Evolutionary conservation across 2,888 invertebrate genomes (phyloP).

Genomic region (Phyto melanocephala): DNA sequence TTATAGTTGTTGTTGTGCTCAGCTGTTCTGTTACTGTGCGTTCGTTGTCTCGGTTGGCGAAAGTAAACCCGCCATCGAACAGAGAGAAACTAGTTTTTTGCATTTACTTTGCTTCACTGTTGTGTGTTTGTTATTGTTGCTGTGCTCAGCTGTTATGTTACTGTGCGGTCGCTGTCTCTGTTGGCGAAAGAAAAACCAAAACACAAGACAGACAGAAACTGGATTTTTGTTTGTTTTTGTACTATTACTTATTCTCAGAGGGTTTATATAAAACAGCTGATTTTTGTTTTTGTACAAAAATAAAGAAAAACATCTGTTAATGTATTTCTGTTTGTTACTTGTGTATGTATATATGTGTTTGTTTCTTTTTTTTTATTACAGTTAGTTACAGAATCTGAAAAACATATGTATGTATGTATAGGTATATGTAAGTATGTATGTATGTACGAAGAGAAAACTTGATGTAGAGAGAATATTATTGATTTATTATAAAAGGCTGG

Average conservation of each 20-base stretch:
- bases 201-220: background rate
- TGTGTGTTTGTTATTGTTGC: too few relatives aligned
- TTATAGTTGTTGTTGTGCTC: background rate
- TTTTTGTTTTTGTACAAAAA: conserved; percentile 62
- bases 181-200: conserved; percentile 1
- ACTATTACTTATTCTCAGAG: conserved; percentile 4
- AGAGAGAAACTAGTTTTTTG: too few relatives aligned
- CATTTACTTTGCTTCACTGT: too few relatives aligned
- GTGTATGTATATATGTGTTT: background rate
- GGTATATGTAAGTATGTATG: too few relatives aligned
- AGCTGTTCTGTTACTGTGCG: too few relatives aligned
- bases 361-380: too few relatives aligned
- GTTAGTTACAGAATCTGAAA: too few relatives aligned
- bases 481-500: conserved; percentile 33
- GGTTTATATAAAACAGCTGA: conserved; percentile 68
- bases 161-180: conserved; percentile 19
- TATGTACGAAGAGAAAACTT: background rate
- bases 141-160: conserved; percentile 47
- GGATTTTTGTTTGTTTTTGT: conserved; percentile 7
- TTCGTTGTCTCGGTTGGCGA: too few relatives aligned
- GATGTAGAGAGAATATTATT: conserved; percentile 33
- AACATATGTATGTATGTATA: too few relatives aligned
- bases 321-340: background rate
- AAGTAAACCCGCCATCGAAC: too few relatives aligned
- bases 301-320: conserved; percentile 51